phyloP scores from a whole-genome alignment of 2,797 vertebrate genomes.

The Pteronotus mesoamericanus region DNA sequence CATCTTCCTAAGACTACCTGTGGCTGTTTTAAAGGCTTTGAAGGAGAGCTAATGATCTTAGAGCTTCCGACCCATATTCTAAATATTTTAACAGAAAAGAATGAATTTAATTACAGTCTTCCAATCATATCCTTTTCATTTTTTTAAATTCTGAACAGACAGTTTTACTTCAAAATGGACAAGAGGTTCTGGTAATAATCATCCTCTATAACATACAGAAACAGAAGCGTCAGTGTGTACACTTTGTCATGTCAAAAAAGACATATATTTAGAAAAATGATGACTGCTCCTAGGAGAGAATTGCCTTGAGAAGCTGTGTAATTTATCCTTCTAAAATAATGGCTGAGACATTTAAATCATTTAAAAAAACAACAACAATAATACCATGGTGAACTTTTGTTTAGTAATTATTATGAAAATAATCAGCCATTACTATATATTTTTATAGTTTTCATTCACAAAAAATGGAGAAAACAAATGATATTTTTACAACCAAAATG shows the following conservation, averaged over 20 bases:
- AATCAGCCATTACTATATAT: not conserved
- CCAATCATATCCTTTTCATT: not conserved
- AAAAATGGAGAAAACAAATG: not conserved
- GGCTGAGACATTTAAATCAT: not conserved
- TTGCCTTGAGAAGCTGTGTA: not conserved
- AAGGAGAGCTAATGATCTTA: not conserved
- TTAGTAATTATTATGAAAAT: not conserved
- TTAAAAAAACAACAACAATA: not conserved
- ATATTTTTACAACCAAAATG: not conserved
- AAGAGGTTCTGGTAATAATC: not conserved
- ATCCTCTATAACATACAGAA: not conserved
- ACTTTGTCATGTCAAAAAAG: accelerated
- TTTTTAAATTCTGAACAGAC: not conserved
- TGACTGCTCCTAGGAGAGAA: accelerated
- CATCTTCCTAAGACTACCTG: not conserved
- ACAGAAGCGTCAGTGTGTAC: not conserved
- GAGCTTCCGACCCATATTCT: not conserved
- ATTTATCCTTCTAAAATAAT: not conserved
- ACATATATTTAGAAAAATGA: not conserved
- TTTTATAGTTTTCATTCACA: not conserved
- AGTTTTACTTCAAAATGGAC: not conserved
- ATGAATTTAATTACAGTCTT: not conserved
- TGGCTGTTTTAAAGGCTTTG: too few relatives aligned
- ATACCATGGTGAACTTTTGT: not conserved
- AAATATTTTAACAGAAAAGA: not conserved